Conservation (phyloP, 2,113 vertebrate genomes). For the Nothoprocta perdicaria region DNA sequence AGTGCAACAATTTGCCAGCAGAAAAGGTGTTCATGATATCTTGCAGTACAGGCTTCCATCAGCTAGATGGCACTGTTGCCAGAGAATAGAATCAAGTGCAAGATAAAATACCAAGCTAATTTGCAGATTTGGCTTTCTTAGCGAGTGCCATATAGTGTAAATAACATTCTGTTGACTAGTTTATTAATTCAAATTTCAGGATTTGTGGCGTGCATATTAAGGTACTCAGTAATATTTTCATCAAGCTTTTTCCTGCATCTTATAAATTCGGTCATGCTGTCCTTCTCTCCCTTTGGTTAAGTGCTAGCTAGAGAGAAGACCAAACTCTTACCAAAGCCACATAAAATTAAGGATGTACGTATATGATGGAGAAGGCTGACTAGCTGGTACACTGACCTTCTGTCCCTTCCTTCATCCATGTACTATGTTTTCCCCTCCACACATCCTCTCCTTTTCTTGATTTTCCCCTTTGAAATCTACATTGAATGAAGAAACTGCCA, state of each 20-base stretch:
- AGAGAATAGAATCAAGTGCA: slow-evolving; percentile 26
- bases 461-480: not conserved
- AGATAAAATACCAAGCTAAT: not conserved
- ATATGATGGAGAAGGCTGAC: not conserved
- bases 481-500: not conserved
- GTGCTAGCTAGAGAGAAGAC: not conserved
- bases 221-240: not conserved
- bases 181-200: not conserved
- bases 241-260: not conserved
- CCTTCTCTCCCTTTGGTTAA: not conserved
- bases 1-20: not conserved
- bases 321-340: not conserved
- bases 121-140: not conserved
- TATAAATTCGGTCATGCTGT: not conserved
- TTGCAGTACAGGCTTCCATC: slow-evolving; percentile 62
- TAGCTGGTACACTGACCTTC: not conserved
- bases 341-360: not conserved
- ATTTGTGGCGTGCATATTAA: not conserved
- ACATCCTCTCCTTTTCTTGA: not conserved
- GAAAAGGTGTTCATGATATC: not conserved
- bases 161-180: not conserved
- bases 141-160: not conserved
- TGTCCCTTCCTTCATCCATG: not conserved
- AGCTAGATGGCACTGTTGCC: slow-evolving; percentile 75
- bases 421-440: not conserved